Conservation (phyloP, 2,888 invertebrate species). For the Aphidoletes aphidimyza region DNA sequence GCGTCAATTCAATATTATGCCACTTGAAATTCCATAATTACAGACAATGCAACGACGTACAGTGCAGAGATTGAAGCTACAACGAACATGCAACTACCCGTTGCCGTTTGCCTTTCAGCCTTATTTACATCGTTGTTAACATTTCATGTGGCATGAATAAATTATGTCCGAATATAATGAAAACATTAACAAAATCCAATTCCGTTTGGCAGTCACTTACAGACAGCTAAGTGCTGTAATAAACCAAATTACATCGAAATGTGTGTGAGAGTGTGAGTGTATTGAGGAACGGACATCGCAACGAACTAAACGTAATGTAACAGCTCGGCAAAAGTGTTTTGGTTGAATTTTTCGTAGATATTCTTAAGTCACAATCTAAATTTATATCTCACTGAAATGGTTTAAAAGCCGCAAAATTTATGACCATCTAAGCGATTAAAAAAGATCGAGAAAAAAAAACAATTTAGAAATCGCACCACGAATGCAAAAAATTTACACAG, state of each 20-base stretch:
- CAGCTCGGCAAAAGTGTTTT: background rate
- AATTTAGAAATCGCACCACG: background rate
- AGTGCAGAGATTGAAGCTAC: background rate
- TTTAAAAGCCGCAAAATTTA: slow-evolving; percentile 29
- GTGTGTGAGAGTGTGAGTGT: too few relatives aligned
- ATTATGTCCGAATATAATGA: slow-evolving; percentile 49
- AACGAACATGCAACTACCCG: background rate
- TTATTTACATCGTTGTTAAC: slow-evolving; percentile 47
- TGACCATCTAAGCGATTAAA: slow-evolving; percentile 32
- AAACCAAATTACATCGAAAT: slow-evolving; percentile 48
- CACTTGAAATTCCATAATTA: background rate
- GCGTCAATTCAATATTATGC: background rate
- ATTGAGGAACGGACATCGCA: background rate
- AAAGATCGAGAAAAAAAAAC: background rate
- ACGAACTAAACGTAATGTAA: background rate
- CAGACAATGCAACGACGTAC: background rate
- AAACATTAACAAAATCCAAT: slow-evolving; percentile 49
- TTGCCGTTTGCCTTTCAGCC: background rate
- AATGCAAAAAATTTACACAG: background rate
- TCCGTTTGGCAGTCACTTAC: slow-evolving; percentile 41
- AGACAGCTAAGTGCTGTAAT: slow-evolving; percentile 49
- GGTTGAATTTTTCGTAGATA: background rate
- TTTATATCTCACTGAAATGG: background rate
- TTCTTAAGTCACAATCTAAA: background rate
- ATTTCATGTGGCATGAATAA: slow-evolving; percentile 38